phyloP scores from a whole-genome alignment of 1,140 invertebrate genomes.

The Drosophila sturtevanti region DNA sequence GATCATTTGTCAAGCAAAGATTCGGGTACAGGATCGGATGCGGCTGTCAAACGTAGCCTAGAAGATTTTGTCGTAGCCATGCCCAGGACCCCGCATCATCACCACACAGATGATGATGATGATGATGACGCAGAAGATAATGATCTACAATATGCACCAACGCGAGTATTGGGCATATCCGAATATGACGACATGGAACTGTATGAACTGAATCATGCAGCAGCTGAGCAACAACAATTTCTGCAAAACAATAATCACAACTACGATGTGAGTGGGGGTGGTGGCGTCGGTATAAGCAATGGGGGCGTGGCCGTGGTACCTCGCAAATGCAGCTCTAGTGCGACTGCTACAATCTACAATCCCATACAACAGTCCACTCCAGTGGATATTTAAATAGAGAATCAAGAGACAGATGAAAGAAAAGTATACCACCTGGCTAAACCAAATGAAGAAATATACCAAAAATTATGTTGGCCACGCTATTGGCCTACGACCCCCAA shows the following conservation, averaged over 20 bases:
- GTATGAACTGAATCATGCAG: slow-evolving; percentile 46
- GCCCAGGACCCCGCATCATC: slow-evolving; percentile 28
- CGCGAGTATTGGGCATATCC: slow-evolving; percentile 55
- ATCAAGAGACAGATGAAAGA: background rate
- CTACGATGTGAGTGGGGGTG: slow-evolving; percentile 55
- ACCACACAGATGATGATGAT: slow-evolving; percentile 36
- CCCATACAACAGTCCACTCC: slow-evolving; percentile 45
- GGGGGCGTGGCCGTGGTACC: slow-evolving; percentile 31
- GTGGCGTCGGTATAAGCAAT: background rate
- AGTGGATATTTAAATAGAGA: slow-evolving; percentile 60
- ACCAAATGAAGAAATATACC: slow-evolving; percentile 58
- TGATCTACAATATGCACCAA: slow-evolving; percentile 51
- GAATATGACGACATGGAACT: slow-evolving; percentile 63
- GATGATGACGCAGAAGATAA: slow-evolving; percentile 41
- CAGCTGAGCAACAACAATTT: slow-evolving; percentile 60
- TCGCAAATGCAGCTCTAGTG: slow-evolving; percentile 47
- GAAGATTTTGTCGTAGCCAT: slow-evolving; percentile 66
- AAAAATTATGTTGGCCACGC: slow-evolving; percentile 35
- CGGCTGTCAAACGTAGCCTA: slow-evolving; percentile 72
- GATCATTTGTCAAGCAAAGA: slow-evolving; percentile 80
- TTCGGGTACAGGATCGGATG: slow-evolving; percentile 76
- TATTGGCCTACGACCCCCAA: slow-evolving; percentile 26
- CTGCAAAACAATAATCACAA: slow-evolving; percentile 74
- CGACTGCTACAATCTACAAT: slow-evolving; percentile 49
- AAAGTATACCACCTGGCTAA: slow-evolving; percentile 16